Percentiles rank a stretch among this genome's conserved stretches.
phyloP scores from a whole-genome alignment of 2,888 invertebrate genomes.

The Orthosia incerta region DNA sequence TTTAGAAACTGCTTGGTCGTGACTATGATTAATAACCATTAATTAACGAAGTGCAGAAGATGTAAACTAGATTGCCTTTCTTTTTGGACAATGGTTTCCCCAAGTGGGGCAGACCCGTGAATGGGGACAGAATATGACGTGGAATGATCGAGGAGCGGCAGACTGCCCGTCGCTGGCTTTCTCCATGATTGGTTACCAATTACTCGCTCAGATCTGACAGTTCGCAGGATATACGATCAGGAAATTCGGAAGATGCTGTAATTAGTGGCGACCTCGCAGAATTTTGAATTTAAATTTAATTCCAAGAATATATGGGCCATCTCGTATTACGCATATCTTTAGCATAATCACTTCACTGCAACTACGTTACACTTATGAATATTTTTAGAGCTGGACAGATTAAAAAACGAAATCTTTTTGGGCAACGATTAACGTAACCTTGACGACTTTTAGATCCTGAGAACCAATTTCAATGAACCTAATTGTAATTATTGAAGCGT shows the following conservation, averaged over 20 bases:
- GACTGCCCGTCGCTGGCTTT: slow-evolving; percentile 76
- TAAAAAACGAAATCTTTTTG: slow-evolving; percentile 17
- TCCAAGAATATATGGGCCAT: slow-evolving; percentile 49
- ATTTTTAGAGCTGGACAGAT: slow-evolving; percentile 4
- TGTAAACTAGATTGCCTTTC: slow-evolving; percentile 67
- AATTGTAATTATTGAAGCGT: slow-evolving; percentile 54
- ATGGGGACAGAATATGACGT: slow-evolving; percentile 71
- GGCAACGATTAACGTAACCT: slow-evolving; percentile 19
- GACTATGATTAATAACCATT: slow-evolving; percentile 66
- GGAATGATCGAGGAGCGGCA: slow-evolving; percentile 71
- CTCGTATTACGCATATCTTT: slow-evolving; percentile 43
- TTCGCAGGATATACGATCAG: slow-evolving; percentile 68
- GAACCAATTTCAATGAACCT: slow-evolving; percentile 62
- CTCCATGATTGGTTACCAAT: slow-evolving; percentile 82
- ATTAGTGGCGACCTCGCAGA: slow-evolving; percentile 56
- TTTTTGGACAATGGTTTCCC: slow-evolving; percentile 65
- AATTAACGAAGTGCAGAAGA: slow-evolving; percentile 64
- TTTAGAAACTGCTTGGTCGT: slow-evolving; percentile 61
- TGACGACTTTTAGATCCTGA: slow-evolving; percentile 46
- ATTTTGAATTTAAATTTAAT: slow-evolving; percentile 57
- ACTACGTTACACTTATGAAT: slow-evolving; percentile 21
- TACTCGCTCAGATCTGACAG: slow-evolving; percentile 75
- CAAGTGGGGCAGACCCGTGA: slow-evolving; percentile 61
- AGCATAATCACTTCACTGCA: slow-evolving; percentile 42
- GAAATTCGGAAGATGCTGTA: slow-evolving; percentile 66